A percentile compares a stretch with the other conserved stretches of the same genome.
Evolutionary conservation across 2,797 vertebrate species (phyloP).

Genomic region (Spinibarbus caldwelli): DNA sequence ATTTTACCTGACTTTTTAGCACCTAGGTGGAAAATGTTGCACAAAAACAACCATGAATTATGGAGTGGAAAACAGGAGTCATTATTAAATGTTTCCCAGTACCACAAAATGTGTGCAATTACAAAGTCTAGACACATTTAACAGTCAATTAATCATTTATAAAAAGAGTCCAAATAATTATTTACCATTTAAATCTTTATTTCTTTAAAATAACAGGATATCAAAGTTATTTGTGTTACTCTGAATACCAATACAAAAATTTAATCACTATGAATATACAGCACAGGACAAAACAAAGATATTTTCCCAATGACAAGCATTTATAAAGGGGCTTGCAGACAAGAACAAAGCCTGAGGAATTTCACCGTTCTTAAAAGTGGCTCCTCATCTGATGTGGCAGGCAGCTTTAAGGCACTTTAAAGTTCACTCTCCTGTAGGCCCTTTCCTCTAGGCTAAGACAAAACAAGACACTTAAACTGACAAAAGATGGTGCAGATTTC

Average conservation of each 20-base stretch:
- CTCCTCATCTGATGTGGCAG: constrained; percentile 30
- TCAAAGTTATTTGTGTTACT: constrained; percentile 86
- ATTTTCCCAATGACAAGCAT: constrained; percentile 68
- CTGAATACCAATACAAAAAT: constrained; percentile 83
- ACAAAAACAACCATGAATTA: background rate
- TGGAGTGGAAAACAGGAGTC: background rate
- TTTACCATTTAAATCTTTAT: constrained; percentile 90
- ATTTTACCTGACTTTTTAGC: background rate
- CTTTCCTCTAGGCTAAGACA: background rate
- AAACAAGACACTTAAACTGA: constrained; percentile 22
- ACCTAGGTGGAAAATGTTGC: background rate
- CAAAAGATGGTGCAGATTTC: background rate
- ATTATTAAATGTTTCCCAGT: background rate
- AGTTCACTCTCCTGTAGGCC: constrained; percentile 7
- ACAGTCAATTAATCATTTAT: background rate
- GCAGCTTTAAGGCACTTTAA: constrained; percentile 58
- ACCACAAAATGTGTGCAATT: background rate
- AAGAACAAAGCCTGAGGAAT: constrained; percentile 61
- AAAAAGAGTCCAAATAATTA: constrained; percentile 45
- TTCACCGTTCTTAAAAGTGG: constrained; percentile 10
- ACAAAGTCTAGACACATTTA: constrained; percentile 6
- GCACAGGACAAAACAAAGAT: constrained; percentile 78
- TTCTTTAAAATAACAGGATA: constrained; percentile 94
- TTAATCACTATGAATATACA: constrained; percentile 87
- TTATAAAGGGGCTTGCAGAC: constrained; percentile 56